Percentiles rank a stretch among this genome's conserved stretches.
These are phyloP conservation scores for Muscicapa adusta DNA, from an alignment of 2,113 vertebrate species.

Conservation along the genomic window DNA sequence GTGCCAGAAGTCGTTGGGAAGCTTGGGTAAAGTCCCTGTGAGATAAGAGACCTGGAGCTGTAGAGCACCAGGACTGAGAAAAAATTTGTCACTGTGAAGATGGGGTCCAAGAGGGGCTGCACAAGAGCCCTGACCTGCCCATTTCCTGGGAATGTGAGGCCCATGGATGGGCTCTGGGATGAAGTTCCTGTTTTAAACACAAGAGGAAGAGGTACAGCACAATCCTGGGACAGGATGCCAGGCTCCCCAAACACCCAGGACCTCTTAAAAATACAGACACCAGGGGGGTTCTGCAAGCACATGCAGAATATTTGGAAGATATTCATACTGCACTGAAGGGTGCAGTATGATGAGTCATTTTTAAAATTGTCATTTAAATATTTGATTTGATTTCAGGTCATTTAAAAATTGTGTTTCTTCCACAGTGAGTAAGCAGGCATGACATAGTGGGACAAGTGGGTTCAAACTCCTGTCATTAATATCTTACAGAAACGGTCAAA, in stretches of 20 bases:
- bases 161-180: neutral
- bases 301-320: neutral
- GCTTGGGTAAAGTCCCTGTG: neutral
- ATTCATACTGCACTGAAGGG: neutral
- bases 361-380: neutral
- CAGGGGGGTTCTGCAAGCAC: neutral
- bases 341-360: neutral
- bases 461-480: slow-evolving; percentile 6
- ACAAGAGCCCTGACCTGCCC: neutral
- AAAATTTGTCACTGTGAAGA: neutral
- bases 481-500: neutral
- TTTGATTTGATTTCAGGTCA: neutral
- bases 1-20: neutral
- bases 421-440: neutral
- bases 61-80: fast-evolving
- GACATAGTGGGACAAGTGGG: neutral
- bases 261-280: neutral
- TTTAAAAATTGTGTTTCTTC: slow-evolving; percentile 2
- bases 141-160: neutral
- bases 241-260: neutral
- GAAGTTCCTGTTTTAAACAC: fast-evolving
- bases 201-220: neutral
- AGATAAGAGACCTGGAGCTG: neutral
- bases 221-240: neutral
- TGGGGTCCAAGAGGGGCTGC: fast-evolving